These are phyloP conservation scores for Brachyhypopomus gauderio DNA, from an alignment of 2,113 vertebrate species.

Conservation along the genomic window DNA sequence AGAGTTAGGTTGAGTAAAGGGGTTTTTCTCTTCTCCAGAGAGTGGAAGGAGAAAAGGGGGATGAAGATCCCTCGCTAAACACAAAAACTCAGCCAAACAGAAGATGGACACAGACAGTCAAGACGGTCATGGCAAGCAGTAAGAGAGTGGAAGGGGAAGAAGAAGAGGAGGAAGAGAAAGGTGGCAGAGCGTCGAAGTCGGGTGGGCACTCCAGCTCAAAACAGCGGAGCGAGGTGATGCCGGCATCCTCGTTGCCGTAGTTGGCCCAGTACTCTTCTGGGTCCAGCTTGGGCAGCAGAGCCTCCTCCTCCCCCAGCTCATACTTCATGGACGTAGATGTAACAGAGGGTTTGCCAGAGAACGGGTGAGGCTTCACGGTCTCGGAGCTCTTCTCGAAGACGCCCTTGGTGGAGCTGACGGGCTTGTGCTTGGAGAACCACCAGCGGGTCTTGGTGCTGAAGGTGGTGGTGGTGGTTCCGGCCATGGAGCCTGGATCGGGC, in stretches of 20 bases:
- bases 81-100: constrained; percentile 72
- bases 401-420: constrained; percentile 84
- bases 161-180: constrained; percentile 67
- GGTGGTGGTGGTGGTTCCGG: constrained; percentile 78
- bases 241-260: constrained; percentile 83
- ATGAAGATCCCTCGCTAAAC: constrained; percentile 42
- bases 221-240: constrained; percentile 74
- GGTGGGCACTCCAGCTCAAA: constrained; percentile 79
- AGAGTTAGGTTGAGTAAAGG: constrained; percentile 54
- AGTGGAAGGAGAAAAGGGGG: constrained; percentile 67
- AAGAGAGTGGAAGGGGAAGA: constrained; percentile 57
- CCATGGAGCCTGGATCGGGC: constrained; percentile 78
- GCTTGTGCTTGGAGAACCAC: constrained; percentile 86
- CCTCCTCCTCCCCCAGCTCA: constrained; percentile 77
- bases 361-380: constrained; percentile 80
- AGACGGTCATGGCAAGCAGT: constrained; percentile 63
- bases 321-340: constrained; percentile 77
- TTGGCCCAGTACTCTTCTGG: constrained; percentile 82
- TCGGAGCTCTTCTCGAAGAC: constrained; percentile 77
- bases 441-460: constrained; percentile 84
- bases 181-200: constrained; percentile 70
- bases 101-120: constrained; percentile 66
- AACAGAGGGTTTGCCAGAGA: constrained; percentile 67
- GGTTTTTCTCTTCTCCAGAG: constrained; percentile 49
- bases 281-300: constrained; percentile 80